These are phyloP conservation scores for Leguminivora glycinivorella DNA, from an alignment of 1,140 invertebrate species.

Conservation along the genomic window DNA sequence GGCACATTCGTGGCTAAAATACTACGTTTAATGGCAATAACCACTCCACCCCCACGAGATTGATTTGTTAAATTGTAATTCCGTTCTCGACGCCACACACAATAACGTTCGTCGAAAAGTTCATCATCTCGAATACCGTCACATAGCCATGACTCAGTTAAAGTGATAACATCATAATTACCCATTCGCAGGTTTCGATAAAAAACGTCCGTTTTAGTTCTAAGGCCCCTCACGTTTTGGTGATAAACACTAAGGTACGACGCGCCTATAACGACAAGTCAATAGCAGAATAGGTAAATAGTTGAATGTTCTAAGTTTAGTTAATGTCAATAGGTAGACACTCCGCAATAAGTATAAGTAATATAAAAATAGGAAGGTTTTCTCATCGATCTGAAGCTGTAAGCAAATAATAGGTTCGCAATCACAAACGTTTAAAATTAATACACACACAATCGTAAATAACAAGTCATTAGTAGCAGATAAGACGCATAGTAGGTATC, in stretches of 20 bases:
- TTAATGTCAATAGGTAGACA: background rate
- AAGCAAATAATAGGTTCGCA: background rate
- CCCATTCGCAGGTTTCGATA: background rate
- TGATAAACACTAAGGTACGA: background rate
- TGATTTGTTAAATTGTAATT: background rate
- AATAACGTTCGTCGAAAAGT: constrained; percentile 25
- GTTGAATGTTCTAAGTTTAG: background rate
- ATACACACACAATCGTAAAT: background rate
- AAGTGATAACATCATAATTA: constrained; percentile 18
- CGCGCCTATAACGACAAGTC: background rate
- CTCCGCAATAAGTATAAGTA: background rate
- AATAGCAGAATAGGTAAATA: background rate
- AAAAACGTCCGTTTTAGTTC: background rate
- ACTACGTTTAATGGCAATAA: constrained; percentile 23
- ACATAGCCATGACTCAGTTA: constrained; percentile 28
- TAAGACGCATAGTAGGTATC: background rate
- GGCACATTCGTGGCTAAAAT: background rate
- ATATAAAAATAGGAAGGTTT: background rate
- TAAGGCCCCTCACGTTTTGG: background rate
- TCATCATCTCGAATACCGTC: constrained; percentile 8
- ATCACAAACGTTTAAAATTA: background rate
- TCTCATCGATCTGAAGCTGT: background rate
- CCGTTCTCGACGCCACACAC: constrained; percentile 19
- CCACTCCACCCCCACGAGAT: constrained; percentile 7
- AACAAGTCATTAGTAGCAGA: background rate